phyloP scores from a whole-genome alignment of 1,140 invertebrate genomes.

The Propsilocerus akamusi region DNA sequence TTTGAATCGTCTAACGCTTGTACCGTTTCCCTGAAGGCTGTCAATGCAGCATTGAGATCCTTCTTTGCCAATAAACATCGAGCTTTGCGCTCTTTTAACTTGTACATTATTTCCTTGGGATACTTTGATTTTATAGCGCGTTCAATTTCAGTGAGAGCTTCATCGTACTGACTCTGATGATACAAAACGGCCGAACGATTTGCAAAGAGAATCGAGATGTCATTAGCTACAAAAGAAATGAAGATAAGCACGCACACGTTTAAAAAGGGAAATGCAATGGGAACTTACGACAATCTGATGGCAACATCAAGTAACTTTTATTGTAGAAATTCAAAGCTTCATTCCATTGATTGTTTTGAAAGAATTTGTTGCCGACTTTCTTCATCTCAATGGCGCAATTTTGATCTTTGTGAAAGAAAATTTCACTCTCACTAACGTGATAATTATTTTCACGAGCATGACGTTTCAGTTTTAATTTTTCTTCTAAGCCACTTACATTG shows the following conservation, averaged over 20 bases:
- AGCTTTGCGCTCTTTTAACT: conserved; percentile 56
- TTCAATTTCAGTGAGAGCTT: conserved; percentile 49
- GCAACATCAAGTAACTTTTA: conserved; percentile 41
- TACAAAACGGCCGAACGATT: conserved; percentile 78
- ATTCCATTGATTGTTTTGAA: conserved; percentile 54
- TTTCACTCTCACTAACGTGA: background rate
- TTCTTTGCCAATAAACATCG: conserved; percentile 56
- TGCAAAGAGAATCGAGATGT: conserved; percentile 55
- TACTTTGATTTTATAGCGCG: conserved; percentile 47
- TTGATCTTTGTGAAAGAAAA: background rate
- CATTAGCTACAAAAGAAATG: conserved; percentile 28
- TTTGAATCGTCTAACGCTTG: conserved; percentile 40
- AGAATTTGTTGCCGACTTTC: conserved; percentile 56
- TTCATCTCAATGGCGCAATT: conserved; percentile 38
- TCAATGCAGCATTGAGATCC: conserved; percentile 42
- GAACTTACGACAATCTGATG: conserved; percentile 38
- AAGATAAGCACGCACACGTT: conserved; percentile 8
- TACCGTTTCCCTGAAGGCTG: conserved; percentile 42
- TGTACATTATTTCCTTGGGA: conserved; percentile 52
- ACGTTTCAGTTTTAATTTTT: conserved; percentile 11
- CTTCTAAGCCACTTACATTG: conserved; percentile 14
- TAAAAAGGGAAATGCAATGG: conserved; percentile 3
- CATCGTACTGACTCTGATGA: conserved; percentile 50
- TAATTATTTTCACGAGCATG: background rate
- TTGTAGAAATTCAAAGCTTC: conserved; percentile 57